Base-by-base conservation (phyloP, 2,888 invertebrate genomes). In the Trichopoda pennipes region DNA sequence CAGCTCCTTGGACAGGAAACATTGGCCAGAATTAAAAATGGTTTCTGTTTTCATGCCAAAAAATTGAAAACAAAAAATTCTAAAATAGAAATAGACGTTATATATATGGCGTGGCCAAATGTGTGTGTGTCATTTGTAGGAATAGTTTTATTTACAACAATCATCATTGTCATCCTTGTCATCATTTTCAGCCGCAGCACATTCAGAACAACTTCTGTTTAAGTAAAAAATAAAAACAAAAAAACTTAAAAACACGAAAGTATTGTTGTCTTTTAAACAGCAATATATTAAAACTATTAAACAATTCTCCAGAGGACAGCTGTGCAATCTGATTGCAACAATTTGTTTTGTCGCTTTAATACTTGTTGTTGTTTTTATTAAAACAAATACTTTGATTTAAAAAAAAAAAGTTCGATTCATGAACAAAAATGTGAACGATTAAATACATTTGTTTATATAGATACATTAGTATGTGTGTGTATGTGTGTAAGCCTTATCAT, bases 221-320 rank as follows among this genome's bases (percentile, higher is more conserved):
- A 38, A 38, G 38, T 38, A 4, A 14, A 42, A 51, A 16, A 6
- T 9, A 17, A 19, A 35, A 38, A 21, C 35, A 38, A 70, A 35
- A 28, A 63, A 53, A 12, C 16, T n/a, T 2, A 35, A 58, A 42
- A 66, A 58, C 19, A 21, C 6, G 28, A 53, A 68, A 49, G 28
- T 66, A 70, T 56, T 64, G 51, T 66, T 66, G 66, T 53, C 70
- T 70, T 55, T 51, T 53, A 49, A 69, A 28, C 14, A 14, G 9
- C 16, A 44, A 12, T 35, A 32, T 35, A 49, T 35, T 51, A 4
- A 69, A 23, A 56, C 68, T 19, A 55, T 44, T 16, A 58, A 72
- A 75, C 63, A 80, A 58, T 74, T 35, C 80, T 56, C 69, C 53
- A 32, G 63, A 58, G 64, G 74, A 42, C 80, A 80, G 80, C 64